phyloP scores from a whole-genome alignment of 2,113 vertebrate species.

The Coracopsis vasa region DNA sequence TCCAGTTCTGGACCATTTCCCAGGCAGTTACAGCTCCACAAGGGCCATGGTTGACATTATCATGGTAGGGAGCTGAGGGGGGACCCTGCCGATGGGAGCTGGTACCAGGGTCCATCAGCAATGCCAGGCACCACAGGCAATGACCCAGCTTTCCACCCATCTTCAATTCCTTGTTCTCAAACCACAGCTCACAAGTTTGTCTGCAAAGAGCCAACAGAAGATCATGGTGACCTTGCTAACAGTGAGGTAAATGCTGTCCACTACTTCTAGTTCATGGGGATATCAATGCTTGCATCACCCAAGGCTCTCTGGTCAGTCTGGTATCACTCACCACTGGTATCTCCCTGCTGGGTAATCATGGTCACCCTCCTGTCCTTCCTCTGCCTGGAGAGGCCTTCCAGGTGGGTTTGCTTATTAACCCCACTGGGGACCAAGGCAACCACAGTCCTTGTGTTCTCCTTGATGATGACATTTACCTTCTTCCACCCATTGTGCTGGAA shows the following conservation, averaged over 20 bases:
- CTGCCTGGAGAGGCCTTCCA: too few species aligned
- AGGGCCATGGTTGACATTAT: rapidly evolving
- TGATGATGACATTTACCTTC: too few species aligned
- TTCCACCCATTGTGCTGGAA: too few species aligned
- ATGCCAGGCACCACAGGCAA: not conserved
- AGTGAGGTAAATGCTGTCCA: not conserved
- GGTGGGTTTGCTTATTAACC: too few species aligned
- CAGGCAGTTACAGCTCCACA: not conserved
- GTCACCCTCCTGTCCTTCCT: too few species aligned
- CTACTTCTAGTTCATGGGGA: not conserved
- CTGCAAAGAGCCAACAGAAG: not conserved
- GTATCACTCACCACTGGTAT: too few species aligned
- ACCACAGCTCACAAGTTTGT: not conserved
- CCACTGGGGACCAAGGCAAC: too few species aligned
- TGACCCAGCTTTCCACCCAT: not conserved
- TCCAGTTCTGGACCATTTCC: not conserved
- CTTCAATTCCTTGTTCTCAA: not conserved
- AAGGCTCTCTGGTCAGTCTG: not conserved
- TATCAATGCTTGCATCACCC: not conserved
- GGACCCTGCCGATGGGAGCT: rapidly evolving
- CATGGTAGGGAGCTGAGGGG: not conserved
- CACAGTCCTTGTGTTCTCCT: too few species aligned
- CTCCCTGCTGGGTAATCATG: too few species aligned
- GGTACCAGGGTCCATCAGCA: not conserved
- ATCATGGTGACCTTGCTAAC: rapidly evolving